Evolutionary conservation across 2,113 vertebrate species (phyloP), one percentile per base, ranked within the genome.

Genomic region (Australoheros scitulus): DNA sequence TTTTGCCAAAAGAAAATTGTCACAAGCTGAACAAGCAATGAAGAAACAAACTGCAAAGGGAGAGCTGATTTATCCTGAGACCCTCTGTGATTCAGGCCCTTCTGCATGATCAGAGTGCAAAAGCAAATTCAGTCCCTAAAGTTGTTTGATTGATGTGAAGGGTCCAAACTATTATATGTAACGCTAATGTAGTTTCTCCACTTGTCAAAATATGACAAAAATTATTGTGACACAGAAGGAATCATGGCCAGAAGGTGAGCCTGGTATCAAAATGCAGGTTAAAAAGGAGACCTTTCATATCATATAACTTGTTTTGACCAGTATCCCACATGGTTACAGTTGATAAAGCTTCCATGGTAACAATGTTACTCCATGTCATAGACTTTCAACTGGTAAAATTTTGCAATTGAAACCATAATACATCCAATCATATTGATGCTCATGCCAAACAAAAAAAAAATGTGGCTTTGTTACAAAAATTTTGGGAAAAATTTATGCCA

Each of bases 1-100:
- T 70, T 50, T 50, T 70, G 6, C 65, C 65, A 72, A 72, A 52
- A 0, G 65, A 52, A 52, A 72, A 72, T 52, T 50, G 43, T 32
- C 26, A 52, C 43, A 14, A 72, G 65, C 43, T 72, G 26, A 72
- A 72, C 43, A 72, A 32, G 26, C 65, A 72, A 72, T 72, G 47
- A 52, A 72, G 10, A 15, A 52, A 32, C 17, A 20, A 52, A 20
- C 32, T 32, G 10, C 43, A 52, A 50, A 17, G 47, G 15, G 6
- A 50, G 47, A 50, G 50, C 10, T 52, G 43, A 32, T 72, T 72
- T 52, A 18, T 32, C 2, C 65, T 5, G 43, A 72, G 43, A 50
- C 24, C 43, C 24, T 72, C 26, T 52, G 43, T 70, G 11, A 32
- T 20, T 52, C 24, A 72, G 65, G 65, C 17, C 17, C 0, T 70